Conservation (phyloP, 2,888 invertebrate species). For the Chydorus sphaericus region DNA sequence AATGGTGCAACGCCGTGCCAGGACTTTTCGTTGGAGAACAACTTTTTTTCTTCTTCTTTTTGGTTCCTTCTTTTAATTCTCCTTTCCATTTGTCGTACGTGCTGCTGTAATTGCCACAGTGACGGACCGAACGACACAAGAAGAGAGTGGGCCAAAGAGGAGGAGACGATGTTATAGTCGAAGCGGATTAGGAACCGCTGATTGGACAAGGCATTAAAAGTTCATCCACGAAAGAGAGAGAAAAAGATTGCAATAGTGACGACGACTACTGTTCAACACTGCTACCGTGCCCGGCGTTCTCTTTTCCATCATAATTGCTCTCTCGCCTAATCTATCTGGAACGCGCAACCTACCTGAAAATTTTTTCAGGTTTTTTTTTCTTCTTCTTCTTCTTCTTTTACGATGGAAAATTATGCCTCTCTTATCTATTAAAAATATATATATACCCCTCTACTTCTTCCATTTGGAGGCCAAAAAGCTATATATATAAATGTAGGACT, state of each 20-base stretch:
- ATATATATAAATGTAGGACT: background rate
- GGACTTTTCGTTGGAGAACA: no score
- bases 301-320: background rate
- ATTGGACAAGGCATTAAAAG: slow-evolving; percentile 4
- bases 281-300: no score
- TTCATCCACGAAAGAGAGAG: background rate
- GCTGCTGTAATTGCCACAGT: no score
- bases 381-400: background rate
- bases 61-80: background rate
- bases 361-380: background rate
- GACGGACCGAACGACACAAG: no score
- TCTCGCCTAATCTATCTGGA: background rate
- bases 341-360: background rate
- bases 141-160: background rate
- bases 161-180: background rate
- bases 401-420: slow-evolving; percentile 4
- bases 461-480: no score
- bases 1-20: no score
- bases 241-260: slow-evolving; percentile 2
- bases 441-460: no score
- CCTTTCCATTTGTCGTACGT: no score
- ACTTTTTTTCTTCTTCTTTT: no score
- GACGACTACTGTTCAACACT: background rate
- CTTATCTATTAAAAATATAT: slow-evolving; percentile 3
- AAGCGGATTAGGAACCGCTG: background rate